These are phyloP conservation scores for Tethea ocularis DNA, from an alignment of 2,888 invertebrate genomes.

Conservation along the genomic window DNA sequence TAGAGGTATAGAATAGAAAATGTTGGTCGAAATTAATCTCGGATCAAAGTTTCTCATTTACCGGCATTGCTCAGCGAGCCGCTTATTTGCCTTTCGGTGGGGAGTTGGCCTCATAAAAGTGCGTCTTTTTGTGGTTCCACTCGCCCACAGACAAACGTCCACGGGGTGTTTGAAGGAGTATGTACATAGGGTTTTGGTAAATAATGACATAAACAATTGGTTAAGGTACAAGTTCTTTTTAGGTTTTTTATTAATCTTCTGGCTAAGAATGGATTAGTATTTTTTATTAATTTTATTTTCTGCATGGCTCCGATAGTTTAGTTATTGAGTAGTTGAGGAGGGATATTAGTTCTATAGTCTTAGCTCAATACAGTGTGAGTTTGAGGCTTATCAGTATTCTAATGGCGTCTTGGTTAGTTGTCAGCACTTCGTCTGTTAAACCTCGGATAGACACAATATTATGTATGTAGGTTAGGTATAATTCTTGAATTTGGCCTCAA, in stretches of 20 bases:
- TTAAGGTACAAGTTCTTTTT: slow-evolving; percentile 5
- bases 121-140: slow-evolving; percentile 31
- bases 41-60: slow-evolving; percentile 46
- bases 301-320: neutral
- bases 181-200: slow-evolving; percentile 26
- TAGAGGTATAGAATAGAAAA: neutral
- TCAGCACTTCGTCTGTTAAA: slow-evolving; percentile 2
- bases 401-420: neutral
- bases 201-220: slow-evolving; percentile 20
- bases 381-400: neutral
- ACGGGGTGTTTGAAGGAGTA: slow-evolving; percentile 22
- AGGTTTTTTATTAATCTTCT: slow-evolving; percentile 7
- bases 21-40: slow-evolving; percentile 44
- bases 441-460: neutral
- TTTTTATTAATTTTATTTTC: neutral
- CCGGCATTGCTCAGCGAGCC: slow-evolving; percentile 18
- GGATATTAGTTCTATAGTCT: neutral
- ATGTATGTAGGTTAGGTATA: too few species aligned
- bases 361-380: neutral
- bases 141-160: slow-evolving; percentile 20
- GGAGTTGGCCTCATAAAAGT: slow-evolving; percentile 31
- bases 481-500: neutral
- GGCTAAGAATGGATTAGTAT: neutral
- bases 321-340: neutral
- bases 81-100: slow-evolving; percentile 44